Evolutionary conservation across 2,113 vertebrate genomes (phyloP).

Genomic region (Catharus bicknelli): DNA sequence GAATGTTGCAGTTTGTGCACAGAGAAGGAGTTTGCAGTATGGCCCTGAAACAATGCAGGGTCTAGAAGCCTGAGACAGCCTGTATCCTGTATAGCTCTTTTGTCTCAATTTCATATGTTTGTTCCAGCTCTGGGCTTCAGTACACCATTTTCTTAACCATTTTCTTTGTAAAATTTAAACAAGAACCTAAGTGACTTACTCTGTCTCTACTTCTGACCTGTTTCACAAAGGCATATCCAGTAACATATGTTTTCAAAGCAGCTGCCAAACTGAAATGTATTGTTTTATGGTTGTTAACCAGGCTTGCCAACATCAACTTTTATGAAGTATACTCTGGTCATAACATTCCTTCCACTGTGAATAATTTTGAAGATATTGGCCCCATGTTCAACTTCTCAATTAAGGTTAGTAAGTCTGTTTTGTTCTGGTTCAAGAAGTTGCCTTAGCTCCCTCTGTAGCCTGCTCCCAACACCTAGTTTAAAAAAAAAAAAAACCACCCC

Average conservation of each 20-base stretch:
- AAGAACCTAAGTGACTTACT: not conserved
- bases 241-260: constrained; percentile 30
- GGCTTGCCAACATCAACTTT: constrained; percentile 84
- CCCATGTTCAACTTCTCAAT: constrained; percentile 87
- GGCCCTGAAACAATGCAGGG: not conserved
- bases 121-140: not conserved
- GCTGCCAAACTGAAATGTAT: constrained; percentile 51
- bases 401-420: constrained; percentile 75
- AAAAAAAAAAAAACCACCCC: not conserved
- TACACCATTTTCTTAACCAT: not conserved
- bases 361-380: constrained; percentile 84
- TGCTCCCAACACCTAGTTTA: not conserved
- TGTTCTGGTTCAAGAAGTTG: not conserved
- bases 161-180: not conserved
- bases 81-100: fast-evolving
- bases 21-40: not conserved
- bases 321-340: constrained; percentile 80
- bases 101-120: not conserved
- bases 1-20: fast-evolving
- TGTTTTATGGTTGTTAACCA: constrained; percentile 66
- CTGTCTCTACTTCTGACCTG: constrained; percentile 3
- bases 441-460: not conserved
- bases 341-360: constrained; percentile 72
- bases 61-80: not conserved
- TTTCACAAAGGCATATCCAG: not conserved